Base-by-base conservation (phyloP, 2,888 invertebrate species). In the Zaprionus lineosus region DNA sequence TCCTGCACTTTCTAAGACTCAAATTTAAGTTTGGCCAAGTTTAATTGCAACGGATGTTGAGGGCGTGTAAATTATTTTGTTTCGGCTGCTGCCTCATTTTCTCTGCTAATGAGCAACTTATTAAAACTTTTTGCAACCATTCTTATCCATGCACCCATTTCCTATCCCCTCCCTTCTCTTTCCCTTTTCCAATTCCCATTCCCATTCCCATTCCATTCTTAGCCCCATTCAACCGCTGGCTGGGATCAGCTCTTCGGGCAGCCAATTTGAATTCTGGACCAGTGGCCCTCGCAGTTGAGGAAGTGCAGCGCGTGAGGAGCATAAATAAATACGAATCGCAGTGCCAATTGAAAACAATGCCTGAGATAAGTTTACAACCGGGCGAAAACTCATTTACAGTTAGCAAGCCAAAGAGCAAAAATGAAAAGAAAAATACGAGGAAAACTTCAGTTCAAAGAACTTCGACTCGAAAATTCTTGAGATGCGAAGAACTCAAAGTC, bases 61-160 rank as follows among this genome's bases (percentile, higher is more conserved):
- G n/a, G 69, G 72, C 76, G 72, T 83, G 81, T 84, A 83, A 83
- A 82, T 83, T 82, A 83, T 83, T 83, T 81, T 81, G 83, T 74
- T 65, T 59, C 56, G 31, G 31, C 57, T 62, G 31, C 57, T 62
- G 71, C 66, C 76, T 70, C 73, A 67, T 81, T 82, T 82, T 77
- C 82, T 70, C 28, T 74, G 82, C 74, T 83, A 83, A 83, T 84
- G 82, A 83, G 81, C 70, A 73, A 76, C 76, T 78, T 83, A 83
- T 82, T 83, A 82, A 82, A 79, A 81, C 61, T 74, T 74, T 67
- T 50, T 34, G 18, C 44, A 24, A 2, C 24, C 24, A 24, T n/a
- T n/a, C n/a, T n/a, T n/a, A 3, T 21, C 21, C 21, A 5, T 7
- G n/a, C n/a, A n/a, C n/a, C n/a, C n/a, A n/a, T n/a, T n/a, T n/a